phyloP scores from a whole-genome alignment of 2,113 vertebrate species.

The Theristicus caerulescens region DNA sequence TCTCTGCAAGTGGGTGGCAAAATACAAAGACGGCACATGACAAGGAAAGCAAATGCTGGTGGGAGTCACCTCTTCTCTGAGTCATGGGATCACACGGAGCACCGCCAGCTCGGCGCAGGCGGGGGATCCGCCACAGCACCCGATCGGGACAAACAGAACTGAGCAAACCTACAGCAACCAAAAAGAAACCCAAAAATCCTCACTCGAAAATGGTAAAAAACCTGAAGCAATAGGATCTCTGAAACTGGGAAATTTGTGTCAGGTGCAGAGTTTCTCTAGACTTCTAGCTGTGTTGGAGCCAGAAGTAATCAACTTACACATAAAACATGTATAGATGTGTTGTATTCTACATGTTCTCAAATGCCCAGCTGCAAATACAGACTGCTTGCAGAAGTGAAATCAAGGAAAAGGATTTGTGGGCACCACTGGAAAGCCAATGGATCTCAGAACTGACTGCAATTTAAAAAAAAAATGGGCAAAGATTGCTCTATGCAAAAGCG shows the following conservation, averaged over 20 bases:
- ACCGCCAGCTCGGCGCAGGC: accelerated
- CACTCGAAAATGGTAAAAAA: not conserved
- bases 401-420: not conserved
- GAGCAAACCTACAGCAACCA: not conserved
- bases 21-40: not conserved
- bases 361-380: not conserved
- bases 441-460: not conserved
- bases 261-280: not conserved
- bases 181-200: not conserved
- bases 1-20: not conserved
- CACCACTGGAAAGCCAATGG: not conserved
- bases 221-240: not conserved
- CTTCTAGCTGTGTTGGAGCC: not conserved
- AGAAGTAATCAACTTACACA: not conserved
- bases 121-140: not conserved
- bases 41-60: not conserved
- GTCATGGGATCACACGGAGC: not conserved
- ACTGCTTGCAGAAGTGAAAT: not conserved
- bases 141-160: not conserved
- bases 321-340: not conserved
- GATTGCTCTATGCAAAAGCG: not conserved
- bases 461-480: not conserved
- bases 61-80: not conserved
- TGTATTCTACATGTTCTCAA: not conserved
- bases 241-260: not conserved